Evolutionary conservation across 1,140 invertebrate species (phyloP), one percentile per base, ranked within the genome.

Genomic region (Monochamus saltuarius): DNA sequence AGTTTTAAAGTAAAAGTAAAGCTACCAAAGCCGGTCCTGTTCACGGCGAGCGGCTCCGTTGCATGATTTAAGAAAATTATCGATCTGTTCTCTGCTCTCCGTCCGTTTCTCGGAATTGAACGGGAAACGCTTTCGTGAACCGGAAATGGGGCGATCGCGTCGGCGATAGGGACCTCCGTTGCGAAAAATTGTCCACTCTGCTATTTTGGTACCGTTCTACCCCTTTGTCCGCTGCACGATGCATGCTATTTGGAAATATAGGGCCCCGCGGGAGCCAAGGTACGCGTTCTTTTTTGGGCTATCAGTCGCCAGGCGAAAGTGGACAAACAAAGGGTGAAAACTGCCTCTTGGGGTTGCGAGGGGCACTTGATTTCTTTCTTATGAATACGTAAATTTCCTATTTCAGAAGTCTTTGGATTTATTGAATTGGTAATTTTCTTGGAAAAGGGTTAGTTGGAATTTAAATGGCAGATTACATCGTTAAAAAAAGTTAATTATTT

Each of bases 11-110:
- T 6, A 6, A 29, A 29, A 29, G 22, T 6, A 29, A 29, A n/a
- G n/a, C 22, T 29, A 6, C 6, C 6, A 29, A 6, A 29, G 22
- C 22, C 22, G 22, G 22, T 29, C 22, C 22, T 29, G 22, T 6
- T 29, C 22, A 3, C 2, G 22, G 22, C 22, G 22, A 29, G 22
- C 22, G 22, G 45, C 16, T 42, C 60, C 35, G 19, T 62, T 57
- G 53, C 60, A 57, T 57, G 60, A 62, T 62, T 50, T 62, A 42
- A 57, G 60, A 56, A 49, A 52, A 56, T 51, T 55, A 62, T 62
- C 60, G 60, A 62, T 52, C 60, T 56, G 60, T 56, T 46, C 13
- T 56, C 29, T 34, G 29, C 37, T 36, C 52, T 45, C 39, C 14
- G 56, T 37, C 43, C n/a, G 47, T 40, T 42, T 49, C 40, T 29